Conservation (phyloP, 2,888 invertebrate species). For the Drosophila kokeensis region DNA sequence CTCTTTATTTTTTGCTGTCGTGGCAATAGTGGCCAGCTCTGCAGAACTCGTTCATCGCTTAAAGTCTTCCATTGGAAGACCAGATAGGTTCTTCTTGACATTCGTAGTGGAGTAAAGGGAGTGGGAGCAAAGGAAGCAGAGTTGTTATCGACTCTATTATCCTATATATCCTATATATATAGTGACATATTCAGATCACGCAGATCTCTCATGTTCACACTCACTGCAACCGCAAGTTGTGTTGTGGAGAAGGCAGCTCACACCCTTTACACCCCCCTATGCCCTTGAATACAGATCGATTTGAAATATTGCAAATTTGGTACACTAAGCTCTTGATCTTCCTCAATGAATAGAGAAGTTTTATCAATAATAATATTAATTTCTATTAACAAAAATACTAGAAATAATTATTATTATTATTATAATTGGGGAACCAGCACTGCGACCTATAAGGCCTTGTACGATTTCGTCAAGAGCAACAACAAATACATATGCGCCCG, state of each 20-base stretch:
- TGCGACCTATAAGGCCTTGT: no score
- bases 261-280: no score
- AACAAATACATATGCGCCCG: no score
- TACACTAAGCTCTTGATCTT: not conserved
- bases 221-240: no score
- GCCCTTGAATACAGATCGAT: not conserved
- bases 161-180: no score
- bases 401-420: not conserved
- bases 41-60: not conserved
- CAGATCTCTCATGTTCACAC: no score
- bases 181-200: no score
- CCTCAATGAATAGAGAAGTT: not conserved
- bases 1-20: not conserved
- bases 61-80: slow-evolving; percentile 7
- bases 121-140: not conserved
- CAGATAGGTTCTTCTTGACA: slow-evolving; percentile 8
- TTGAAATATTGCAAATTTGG: not conserved
- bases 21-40: not conserved
- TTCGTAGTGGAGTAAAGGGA: not conserved
- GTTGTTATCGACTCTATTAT: no score
- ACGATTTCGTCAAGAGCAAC: no score
- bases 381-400: not conserved
- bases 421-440: no score
- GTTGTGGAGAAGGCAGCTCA: not conserved
- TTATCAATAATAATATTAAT: not conserved